Percentiles rank a stretch among this genome's conserved stretches.
phyloP scores from a whole-genome alignment of 2,888 invertebrate genomes.

The Polymixis flavicincta region DNA sequence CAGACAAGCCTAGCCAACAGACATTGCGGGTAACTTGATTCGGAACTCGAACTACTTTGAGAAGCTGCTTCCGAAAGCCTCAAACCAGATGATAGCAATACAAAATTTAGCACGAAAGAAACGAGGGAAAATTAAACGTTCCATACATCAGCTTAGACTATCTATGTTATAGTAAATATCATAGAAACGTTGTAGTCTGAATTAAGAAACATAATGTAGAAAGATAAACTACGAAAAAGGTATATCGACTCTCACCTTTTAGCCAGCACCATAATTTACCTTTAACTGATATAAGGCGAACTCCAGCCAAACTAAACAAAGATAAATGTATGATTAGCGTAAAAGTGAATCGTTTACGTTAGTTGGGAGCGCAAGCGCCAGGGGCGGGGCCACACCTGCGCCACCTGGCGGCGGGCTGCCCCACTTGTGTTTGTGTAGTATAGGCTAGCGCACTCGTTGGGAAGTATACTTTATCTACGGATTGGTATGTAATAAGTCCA shows the following conservation, averaged over 20 bases:
- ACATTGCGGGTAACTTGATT: neutral
- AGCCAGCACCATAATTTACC: neutral
- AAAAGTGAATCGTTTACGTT: conserved; percentile 60
- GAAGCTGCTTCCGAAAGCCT: neutral
- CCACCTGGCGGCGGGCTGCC: conserved; percentile 65
- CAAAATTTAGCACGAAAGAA: neutral
- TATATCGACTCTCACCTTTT: neutral
- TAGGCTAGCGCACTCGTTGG: conserved; percentile 23
- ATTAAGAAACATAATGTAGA: neutral
- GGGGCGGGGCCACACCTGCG: conserved; percentile 67
- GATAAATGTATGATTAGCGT: conserved; percentile 56
- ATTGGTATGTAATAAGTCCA: neutral
- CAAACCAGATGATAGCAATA: neutral
- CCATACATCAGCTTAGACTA: neutral
- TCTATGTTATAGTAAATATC: neutral
- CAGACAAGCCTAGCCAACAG: too few species aligned
- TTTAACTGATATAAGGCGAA: conserved; percentile 17
- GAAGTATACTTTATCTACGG: conserved; percentile 22
- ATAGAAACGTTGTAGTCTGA: neutral
- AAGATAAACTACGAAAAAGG: neutral
- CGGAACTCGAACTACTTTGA: neutral
- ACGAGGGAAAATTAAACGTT: neutral
- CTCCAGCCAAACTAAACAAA: conserved; percentile 46
- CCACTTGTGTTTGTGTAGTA: conserved; percentile 59
- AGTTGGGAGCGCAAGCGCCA: conserved; percentile 59